Conservation (phyloP, 2,797 vertebrate genomes). For the Siniperca scherzeri region DNA sequence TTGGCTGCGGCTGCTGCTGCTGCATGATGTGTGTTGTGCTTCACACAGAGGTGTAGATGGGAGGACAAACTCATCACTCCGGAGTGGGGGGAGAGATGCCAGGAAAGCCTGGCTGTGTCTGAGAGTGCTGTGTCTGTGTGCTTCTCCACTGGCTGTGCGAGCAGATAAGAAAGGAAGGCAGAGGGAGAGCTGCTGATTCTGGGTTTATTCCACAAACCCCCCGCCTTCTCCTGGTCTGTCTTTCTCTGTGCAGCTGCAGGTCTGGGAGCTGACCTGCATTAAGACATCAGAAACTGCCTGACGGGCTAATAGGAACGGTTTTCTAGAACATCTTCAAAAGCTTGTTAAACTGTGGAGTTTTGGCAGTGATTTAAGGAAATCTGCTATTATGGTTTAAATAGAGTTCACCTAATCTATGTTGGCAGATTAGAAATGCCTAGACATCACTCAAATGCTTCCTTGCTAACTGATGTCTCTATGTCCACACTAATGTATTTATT, state of each 20-base stretch:
- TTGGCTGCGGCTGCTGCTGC: conserved; percentile 74
- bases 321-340: conserved; percentile 81
- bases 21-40: conserved; percentile 73
- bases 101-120: conserved; percentile 80
- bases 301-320: conserved; percentile 76
- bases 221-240: conserved; percentile 40
- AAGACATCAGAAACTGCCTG: conserved; percentile 82
- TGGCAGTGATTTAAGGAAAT: conserved; percentile 84
- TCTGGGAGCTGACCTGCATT: conserved; percentile 83
- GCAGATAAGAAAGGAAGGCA: conserved; percentile 80
- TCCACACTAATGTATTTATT: conserved; percentile 69
- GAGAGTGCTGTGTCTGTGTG: conserved; percentile 73
- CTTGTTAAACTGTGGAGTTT: conserved; percentile 77
- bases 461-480: conserved; percentile 55
- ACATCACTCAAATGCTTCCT: conserved; percentile 63
- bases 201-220: conserved; percentile 62
- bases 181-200: conserved; percentile 77
- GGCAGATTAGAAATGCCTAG: conserved; percentile 80
- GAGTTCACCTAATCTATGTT: conserved; percentile 82
- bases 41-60: conserved; percentile 79
- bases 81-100: conserved; percentile 68
- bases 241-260: conserved; percentile 78
- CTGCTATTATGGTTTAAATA: conserved; percentile 80
- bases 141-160: conserved; percentile 78
- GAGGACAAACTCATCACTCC: conserved; percentile 76